Evolutionary conservation across 2,797 vertebrate genomes (phyloP), one percentile per base, ranked within the genome.

Genomic region (Diglossa cyanea): DNA sequence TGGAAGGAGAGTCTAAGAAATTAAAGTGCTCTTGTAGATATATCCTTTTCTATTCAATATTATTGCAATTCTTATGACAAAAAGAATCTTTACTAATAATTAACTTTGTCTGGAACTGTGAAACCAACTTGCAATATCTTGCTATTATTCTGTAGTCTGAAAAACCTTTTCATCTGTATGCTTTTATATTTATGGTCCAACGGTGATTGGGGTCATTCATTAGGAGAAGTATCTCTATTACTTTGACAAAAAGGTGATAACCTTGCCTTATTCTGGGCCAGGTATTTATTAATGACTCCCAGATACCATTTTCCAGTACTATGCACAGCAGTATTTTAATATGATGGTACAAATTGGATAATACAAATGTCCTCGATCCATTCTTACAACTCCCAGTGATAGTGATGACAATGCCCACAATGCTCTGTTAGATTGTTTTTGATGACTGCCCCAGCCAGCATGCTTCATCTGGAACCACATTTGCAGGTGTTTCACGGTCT

Each of bases 181-280:
- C 57, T 58, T 96, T 95, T 93, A 77, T 94, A 90, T 96, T 95
- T 96, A 96, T 94, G 81, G 78, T 91, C 61, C 53, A 55, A 6
- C 8, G 13, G 33, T 88, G 74, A 89, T 73, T 93, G 58, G 31
- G 45, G 39, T 24, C 71, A 94, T 90, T 96, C 85, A 88, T 96
- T 97, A 95, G 83, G 68, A 96, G 90, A 97, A 94, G 9, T 83
- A 82, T 92, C 86, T 96, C 85, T 92, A 87, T 96, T 94, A 90
- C 78, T 87, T 76, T 96, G 96, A 95, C 86, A 93, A 77, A 97
- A 96, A 94, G 87, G 88, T 95, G 91, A 97, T 94, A 96, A 86
- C 66, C 60, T 94, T 88, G 53, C 88, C 77, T 95, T 94, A 81
- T 65, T 89, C 84, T 80, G 66, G 70, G 31, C 72, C 57, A 72